Percentiles rank a stretch among this genome's conserved stretches.
Evolutionary conservation across 2,113 vertebrate genomes (phyloP).

Genomic region (Rafetus swinhoei): DNA sequence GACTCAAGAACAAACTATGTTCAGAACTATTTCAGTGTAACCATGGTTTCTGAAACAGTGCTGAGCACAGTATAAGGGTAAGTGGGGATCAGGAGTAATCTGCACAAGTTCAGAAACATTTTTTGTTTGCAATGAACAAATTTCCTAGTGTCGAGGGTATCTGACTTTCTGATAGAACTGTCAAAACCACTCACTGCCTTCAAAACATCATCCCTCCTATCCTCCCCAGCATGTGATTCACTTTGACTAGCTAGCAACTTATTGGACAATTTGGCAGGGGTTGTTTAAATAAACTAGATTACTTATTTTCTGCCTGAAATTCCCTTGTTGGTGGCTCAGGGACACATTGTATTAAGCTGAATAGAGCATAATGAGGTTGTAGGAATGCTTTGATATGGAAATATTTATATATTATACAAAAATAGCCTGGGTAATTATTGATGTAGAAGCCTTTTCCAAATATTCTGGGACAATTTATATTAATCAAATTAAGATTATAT

Average conservation of each 20-base stretch:
- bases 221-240: conserved; percentile 28
- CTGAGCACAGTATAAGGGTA: neutral
- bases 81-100: neutral
- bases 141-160: neutral
- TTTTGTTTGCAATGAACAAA: neutral
- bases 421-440: neutral
- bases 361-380: conserved; percentile 47
- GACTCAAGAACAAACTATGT: neutral
- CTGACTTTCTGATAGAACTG: neutral
- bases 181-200: conserved; percentile 16
- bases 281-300: conserved; percentile 49
- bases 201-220: conserved; percentile 35
- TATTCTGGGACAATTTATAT: conserved; percentile 21
- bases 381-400: conserved; percentile 64
- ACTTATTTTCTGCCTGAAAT: conserved; percentile 65
- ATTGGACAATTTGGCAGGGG: conserved; percentile 51
- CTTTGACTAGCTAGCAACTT: conserved; percentile 12
- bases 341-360: conserved; percentile 49
- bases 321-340: conserved; percentile 56
- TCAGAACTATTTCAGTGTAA: neutral
- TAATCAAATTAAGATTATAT: conserved; percentile 6
- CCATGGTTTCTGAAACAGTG: neutral
- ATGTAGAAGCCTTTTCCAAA: neutral
- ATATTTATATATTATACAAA: conserved; percentile 13
- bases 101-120: neutral